These are phyloP conservation scores for Coregonus suidteri DNA, from an alignment of 2,797 vertebrate genomes.

Conservation along the genomic window DNA sequence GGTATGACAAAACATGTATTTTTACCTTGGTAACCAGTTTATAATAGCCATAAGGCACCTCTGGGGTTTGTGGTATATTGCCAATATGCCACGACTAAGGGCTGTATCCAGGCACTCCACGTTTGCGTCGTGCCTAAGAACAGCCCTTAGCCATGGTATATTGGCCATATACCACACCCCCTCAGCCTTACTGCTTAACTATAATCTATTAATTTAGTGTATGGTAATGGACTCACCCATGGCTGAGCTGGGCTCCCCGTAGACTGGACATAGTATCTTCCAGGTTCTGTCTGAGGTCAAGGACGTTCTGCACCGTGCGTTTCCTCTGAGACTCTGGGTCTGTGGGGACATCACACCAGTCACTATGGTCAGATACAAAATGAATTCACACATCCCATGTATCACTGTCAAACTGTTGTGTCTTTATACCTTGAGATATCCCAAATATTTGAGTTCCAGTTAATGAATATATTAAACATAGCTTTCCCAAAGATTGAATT, in stretches of 20 bases:
- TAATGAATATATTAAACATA: background rate
- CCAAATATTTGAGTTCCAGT: background rate
- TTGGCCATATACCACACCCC: too few relatives aligned
- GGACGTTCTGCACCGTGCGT: constrained; percentile 96
- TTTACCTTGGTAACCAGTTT: too few relatives aligned
- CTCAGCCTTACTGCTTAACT: too few relatives aligned
- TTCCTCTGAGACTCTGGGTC: constrained; percentile 84
- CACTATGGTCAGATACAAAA: background rate
- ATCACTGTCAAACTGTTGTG: constrained; percentile 11
- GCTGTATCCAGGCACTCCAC: too few relatives aligned
- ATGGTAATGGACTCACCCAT: constrained; percentile 80
- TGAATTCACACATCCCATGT: background rate
- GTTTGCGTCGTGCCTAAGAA: too few relatives aligned
- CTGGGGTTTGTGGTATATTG: too few relatives aligned
- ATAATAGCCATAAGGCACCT: too few relatives aligned
- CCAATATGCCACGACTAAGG: too few relatives aligned
- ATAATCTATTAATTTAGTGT: too few relatives aligned
- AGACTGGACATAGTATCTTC: constrained; percentile 99
- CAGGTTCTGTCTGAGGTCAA: constrained; percentile 97
- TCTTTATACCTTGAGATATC: background rate
- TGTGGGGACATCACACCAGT: too few relatives aligned
- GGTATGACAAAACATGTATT: too few relatives aligned
- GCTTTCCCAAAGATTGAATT: background rate
- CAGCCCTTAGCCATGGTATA: too few relatives aligned
- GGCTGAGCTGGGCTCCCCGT: constrained; percentile 91